A percentile compares a stretch with the other conserved stretches of the same genome.
These are phyloP conservation scores for Pachycephus smyrnensis DNA, from an alignment of 2,888 invertebrate species.

Conservation along the genomic window DNA sequence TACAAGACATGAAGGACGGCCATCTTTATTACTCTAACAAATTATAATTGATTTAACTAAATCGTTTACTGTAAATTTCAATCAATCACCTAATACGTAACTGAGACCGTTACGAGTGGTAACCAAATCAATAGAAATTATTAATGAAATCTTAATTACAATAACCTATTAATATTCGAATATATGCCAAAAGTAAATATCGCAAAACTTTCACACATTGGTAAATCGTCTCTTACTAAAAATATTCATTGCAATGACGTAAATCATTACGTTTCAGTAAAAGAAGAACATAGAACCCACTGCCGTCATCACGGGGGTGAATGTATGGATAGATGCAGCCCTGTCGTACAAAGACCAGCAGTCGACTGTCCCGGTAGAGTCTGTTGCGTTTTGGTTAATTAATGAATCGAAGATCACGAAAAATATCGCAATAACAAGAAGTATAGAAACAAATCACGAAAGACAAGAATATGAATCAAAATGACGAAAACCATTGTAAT, in stretches of 20 bases:
- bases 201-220: not conserved
- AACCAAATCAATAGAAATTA: not conserved
- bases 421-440: not conserved
- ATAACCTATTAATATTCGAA: not conserved
- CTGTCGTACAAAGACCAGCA: not conserved
- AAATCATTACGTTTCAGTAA: constrained; percentile 37
- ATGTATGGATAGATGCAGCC: constrained; percentile 38
- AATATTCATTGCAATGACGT: not conserved
- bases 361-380: constrained; percentile 31
- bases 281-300: constrained; percentile 29
- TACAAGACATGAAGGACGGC: no score
- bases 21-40: no score
- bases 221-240: not conserved
- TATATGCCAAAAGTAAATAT: not conserved
- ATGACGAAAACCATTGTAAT: not conserved
- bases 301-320: constrained; percentile 46
- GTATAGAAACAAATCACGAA: not conserved
- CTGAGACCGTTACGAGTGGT: not conserved
- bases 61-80: no score
- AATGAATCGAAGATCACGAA: constrained; percentile 6
- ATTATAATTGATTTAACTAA: no score
- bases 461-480: not conserved
- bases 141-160: not conserved
- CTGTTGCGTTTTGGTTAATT: constrained; percentile 42
- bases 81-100: no score